These are phyloP conservation scores for Galleria mellonella DNA, from an alignment of 1,140 invertebrate genomes.

Conservation along the genomic window DNA sequence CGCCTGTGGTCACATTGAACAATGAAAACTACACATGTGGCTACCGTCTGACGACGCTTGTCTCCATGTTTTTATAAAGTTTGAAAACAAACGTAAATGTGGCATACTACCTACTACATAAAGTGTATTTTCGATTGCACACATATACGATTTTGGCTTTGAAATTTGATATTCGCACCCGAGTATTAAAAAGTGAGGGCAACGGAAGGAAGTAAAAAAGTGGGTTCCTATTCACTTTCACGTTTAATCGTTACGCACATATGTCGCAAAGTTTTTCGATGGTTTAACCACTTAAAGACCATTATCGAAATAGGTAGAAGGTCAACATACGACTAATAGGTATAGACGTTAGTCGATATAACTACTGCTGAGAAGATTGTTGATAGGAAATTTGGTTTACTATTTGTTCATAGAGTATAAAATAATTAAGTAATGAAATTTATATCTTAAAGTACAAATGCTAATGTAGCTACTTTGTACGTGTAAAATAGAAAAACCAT, in stretches of 20 bases:
- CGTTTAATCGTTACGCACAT: constrained; percentile 44
- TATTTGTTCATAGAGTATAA: too few relatives aligned
- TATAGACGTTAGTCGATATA: too few relatives aligned
- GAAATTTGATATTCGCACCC: constrained; percentile 66
- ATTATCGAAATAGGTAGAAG: background rate
- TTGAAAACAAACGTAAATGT: background rate
- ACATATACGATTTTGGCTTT: constrained; percentile 6
- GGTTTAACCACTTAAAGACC: constrained; percentile 1
- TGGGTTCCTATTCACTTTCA: constrained; percentile 59
- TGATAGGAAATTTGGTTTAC: too few relatives aligned
- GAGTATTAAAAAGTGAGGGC: constrained; percentile 61
- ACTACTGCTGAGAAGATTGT: too few relatives aligned
- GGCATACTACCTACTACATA: background rate
- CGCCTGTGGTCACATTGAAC: constrained; percentile 51
- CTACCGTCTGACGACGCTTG: constrained; percentile 47
- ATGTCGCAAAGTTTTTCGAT: constrained; percentile 38
- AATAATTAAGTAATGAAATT: too few relatives aligned
- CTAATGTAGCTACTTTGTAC: too few relatives aligned
- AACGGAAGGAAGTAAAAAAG: constrained; percentile 71
- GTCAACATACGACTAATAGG: background rate
- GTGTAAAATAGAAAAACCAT: too few relatives aligned
- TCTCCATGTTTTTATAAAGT: constrained; percentile 14
- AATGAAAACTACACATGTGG: constrained; percentile 61
- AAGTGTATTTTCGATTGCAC: constrained; percentile 4
- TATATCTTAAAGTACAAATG: too few relatives aligned